Evolutionary conservation across 2,888 invertebrate genomes (phyloP).

Genomic region (Pristionchus arcanus): DNA sequence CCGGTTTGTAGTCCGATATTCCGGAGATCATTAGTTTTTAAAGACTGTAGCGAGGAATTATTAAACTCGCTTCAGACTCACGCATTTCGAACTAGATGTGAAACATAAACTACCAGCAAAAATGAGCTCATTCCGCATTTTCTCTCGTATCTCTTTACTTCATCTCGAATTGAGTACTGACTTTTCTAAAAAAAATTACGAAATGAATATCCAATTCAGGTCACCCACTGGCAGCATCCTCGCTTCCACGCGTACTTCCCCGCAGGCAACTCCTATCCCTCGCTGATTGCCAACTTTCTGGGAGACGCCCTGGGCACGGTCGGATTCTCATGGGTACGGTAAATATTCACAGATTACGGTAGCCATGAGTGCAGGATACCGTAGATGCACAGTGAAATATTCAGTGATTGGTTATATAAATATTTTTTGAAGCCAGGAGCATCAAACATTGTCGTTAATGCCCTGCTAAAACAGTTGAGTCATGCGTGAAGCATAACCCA

Average conservation of each 20-base stretch:
- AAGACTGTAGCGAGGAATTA: too few species aligned
- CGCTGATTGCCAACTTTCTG: constrained; percentile 97
- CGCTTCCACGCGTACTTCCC: constrained; percentile 99
- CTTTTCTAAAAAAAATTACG: too few species aligned
- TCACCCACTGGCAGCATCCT: constrained; percentile 98
- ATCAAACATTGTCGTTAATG: too few species aligned
- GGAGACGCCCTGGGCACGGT: constrained; percentile 96
- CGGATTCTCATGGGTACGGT: constrained; percentile 92
- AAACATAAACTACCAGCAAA: neutral
- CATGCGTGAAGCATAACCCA: neutral
- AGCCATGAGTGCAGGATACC: too few species aligned
- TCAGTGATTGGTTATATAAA: too few species aligned
- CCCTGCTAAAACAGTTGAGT: neutral
- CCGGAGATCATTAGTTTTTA: too few species aligned
- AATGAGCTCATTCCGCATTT: too few species aligned
- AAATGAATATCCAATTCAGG: too few species aligned
- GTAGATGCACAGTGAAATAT: too few species aligned
- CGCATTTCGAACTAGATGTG: neutral
- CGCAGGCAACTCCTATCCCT: constrained; percentile 96
- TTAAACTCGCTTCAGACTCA: too few species aligned
- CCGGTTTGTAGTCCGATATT: neutral
- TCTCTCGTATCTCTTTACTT: too few species aligned
- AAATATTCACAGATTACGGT: neutral
- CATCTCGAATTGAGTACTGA: constrained; percentile 6
- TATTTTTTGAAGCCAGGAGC: too few species aligned